Conservation (phyloP, 1,140 invertebrate species). For the Lucilia cuprina region DNA sequence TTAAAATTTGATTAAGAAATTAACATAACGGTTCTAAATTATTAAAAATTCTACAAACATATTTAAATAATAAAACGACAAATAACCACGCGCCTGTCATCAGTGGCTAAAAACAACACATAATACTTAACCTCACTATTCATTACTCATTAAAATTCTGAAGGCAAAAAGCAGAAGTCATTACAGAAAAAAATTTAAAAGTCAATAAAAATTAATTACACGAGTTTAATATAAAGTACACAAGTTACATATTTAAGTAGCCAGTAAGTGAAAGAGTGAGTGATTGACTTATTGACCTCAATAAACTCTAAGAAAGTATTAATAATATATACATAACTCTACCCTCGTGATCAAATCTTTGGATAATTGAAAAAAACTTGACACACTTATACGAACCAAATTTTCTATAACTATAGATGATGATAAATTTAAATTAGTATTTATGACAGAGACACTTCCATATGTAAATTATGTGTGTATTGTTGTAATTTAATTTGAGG, state of each 20-base stretch:
- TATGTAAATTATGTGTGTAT: neutral
- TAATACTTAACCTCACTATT: no score
- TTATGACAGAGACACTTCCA: neutral
- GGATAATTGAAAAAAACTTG: neutral
- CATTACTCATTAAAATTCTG: no score
- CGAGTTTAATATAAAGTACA: neutral
- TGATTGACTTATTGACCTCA: neutral
- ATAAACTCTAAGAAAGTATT: neutral
- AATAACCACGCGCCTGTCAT: no score
- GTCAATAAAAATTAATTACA: neutral
- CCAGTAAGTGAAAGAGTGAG: neutral
- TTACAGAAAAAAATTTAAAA: neutral
- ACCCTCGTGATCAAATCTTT: neutral
- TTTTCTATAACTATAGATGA: neutral
- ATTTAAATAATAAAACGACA: no score
- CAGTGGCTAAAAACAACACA: no score
- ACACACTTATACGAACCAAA: neutral
- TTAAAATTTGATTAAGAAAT: no score
- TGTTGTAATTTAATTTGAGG: neutral
- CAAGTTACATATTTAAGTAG: neutral
- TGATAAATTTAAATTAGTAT: neutral
- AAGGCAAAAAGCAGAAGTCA: no score
- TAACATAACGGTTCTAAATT: no score
- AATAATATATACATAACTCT: neutral
- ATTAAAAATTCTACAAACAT: no score